phyloP scores from a whole-genome alignment of 1,140 invertebrate genomes.

The Diorhabda elongata region DNA sequence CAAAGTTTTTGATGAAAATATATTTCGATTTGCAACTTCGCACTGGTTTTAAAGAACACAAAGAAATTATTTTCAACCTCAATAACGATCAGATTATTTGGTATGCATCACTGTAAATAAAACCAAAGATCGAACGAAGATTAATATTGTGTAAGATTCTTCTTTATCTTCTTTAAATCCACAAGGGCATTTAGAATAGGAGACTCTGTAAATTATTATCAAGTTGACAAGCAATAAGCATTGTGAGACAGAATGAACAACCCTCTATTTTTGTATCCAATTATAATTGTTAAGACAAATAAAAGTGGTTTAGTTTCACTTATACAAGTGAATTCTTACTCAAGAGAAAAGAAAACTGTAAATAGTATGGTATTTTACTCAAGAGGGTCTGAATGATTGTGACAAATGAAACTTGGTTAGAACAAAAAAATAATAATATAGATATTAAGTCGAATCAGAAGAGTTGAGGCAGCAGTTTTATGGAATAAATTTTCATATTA shows the following conservation, averaged over 20 bases:
- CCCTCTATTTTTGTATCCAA: slow-evolving; percentile 50
- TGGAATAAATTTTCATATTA: background rate
- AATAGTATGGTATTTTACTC: slow-evolving; percentile 33
- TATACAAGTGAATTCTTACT: slow-evolving; percentile 28
- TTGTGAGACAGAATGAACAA: slow-evolving; percentile 45
- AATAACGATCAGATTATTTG: too few species aligned
- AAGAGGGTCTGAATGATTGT: slow-evolving; percentile 38
- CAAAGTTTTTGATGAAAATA: background rate
- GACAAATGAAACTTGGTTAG: slow-evolving; percentile 24
- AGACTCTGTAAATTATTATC: slow-evolving; percentile 41
- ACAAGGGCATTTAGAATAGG: slow-evolving; percentile 30
- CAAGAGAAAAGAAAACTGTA: slow-evolving; percentile 19
- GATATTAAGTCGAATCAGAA: background rate
- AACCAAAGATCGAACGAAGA: too few species aligned
- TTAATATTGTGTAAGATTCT: background rate
- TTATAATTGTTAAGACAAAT: slow-evolving; percentile 43
- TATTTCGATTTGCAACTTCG: slow-evolving; percentile 14
- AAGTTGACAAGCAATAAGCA: slow-evolving; percentile 46
- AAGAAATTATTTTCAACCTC: background rate
- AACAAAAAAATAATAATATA: slow-evolving; percentile 13
- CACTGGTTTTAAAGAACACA: background rate
- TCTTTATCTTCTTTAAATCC: background rate
- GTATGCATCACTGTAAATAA: too few species aligned
- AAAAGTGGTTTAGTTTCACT: slow-evolving; percentile 35
- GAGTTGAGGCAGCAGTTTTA: background rate